phyloP scores from a whole-genome alignment of 2,113 vertebrate genomes.

The Serinus canaria region DNA sequence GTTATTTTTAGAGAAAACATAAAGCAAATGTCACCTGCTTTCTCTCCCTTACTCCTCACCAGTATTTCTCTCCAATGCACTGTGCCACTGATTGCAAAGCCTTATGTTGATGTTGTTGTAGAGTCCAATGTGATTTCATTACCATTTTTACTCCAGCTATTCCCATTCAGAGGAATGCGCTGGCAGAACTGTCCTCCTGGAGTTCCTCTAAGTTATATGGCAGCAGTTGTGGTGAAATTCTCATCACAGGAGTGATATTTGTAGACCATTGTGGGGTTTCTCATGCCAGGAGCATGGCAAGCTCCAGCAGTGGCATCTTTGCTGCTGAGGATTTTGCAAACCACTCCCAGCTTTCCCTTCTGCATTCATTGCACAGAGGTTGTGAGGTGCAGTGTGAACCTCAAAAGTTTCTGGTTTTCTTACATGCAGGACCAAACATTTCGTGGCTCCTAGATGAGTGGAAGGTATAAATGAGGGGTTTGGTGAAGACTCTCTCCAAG shows the following conservation, averaged over 20 bases:
- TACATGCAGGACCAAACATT: background rate
- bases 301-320: background rate
- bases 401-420: background rate
- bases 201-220: background rate
- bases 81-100: background rate
- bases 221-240: background rate
- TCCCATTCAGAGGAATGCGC: background rate
- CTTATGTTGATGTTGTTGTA: background rate
- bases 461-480: background rate
- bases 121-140: background rate
- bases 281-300: background rate
- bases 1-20: background rate
- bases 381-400: background rate
- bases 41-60: background rate
- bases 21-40: background rate
- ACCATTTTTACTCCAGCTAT: background rate
- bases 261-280: background rate
- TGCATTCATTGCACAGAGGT: background rate
- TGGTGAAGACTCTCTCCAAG: background rate
- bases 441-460: background rate
- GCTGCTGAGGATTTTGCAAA: background rate
- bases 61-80: background rate
- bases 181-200: background rate
- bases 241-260: background rate
- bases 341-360: fast-evolving